Conservation (phyloP, 2,797 vertebrate genomes). For the Tangara arthus region DNA sequence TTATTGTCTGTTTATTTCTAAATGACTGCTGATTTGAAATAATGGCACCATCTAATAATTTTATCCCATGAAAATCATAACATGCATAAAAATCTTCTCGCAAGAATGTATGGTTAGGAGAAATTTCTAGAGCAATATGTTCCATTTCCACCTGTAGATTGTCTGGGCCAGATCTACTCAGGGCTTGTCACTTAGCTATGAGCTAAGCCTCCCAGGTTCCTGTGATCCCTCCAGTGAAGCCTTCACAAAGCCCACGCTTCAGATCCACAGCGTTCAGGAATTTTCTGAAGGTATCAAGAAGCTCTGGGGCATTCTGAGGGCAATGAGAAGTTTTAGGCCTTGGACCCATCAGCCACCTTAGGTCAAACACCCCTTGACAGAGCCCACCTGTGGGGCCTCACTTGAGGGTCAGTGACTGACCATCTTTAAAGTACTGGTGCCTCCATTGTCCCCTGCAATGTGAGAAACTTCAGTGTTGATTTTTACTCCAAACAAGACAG, state of each 20-base stretch:
- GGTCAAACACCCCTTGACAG: not conserved
- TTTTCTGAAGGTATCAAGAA: not conserved
- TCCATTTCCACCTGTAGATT: not conserved
- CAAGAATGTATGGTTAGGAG: not conserved
- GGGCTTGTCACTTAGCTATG: not conserved
- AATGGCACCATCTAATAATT: not conserved
- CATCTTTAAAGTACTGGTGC: not conserved
- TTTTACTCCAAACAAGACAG: not conserved
- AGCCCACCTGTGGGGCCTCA: not conserved
- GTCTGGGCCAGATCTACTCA: not conserved
- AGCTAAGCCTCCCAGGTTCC: not conserved
- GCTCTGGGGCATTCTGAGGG: not conserved
- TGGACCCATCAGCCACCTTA: not conserved
- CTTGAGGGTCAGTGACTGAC: not conserved
- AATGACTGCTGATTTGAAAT: not conserved
- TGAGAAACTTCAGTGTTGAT: not conserved
- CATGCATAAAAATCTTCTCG: not conserved
- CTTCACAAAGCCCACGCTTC: not conserved
- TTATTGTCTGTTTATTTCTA: not conserved
- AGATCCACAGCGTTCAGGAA: rapidly evolving
- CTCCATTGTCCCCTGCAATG: not conserved
- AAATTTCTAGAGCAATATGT: not conserved
- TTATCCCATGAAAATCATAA: not conserved
- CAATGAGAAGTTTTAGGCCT: not conserved
- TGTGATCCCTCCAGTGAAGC: not conserved